Evolutionary conservation across 2,113 vertebrate genomes (phyloP).

Genomic region (Erythrocebus patas): DNA sequence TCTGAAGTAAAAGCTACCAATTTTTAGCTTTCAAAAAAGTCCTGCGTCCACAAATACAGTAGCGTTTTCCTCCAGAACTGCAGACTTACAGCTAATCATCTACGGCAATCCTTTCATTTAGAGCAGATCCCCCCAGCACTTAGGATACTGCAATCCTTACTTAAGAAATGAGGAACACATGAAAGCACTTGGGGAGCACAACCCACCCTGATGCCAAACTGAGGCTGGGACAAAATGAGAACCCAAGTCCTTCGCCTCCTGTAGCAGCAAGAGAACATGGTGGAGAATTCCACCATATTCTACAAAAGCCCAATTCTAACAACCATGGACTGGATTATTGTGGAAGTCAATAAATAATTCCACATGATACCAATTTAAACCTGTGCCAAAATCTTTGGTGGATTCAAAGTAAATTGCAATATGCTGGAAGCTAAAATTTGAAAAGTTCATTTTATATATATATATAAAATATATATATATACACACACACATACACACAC

Average conservation of each 20-base stretch:
- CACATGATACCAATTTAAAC: background rate
- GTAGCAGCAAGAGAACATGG: background rate
- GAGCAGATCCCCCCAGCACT: background rate
- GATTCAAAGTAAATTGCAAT: background rate
- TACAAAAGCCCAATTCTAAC: background rate
- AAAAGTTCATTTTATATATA: background rate
- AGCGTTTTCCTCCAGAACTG: background rate
- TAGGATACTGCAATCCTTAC: background rate
- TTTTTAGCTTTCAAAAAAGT: background rate
- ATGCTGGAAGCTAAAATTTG: background rate
- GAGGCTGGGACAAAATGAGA: background rate
- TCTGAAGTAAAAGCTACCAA: background rate
- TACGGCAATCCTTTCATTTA: background rate
- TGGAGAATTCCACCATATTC: background rate
- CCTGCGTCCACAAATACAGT: background rate
- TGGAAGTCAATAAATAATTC: background rate
- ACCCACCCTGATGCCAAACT: background rate
- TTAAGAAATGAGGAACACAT: background rate
- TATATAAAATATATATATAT: fast-evolving
- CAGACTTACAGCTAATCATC: background rate
- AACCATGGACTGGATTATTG: background rate
- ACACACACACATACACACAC: no score
- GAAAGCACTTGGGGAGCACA: background rate
- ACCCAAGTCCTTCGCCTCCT: background rate
- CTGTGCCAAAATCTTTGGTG: background rate